Conservation (phyloP, 2,888 invertebrate genomes). For the Drosophila putrida region DNA sequence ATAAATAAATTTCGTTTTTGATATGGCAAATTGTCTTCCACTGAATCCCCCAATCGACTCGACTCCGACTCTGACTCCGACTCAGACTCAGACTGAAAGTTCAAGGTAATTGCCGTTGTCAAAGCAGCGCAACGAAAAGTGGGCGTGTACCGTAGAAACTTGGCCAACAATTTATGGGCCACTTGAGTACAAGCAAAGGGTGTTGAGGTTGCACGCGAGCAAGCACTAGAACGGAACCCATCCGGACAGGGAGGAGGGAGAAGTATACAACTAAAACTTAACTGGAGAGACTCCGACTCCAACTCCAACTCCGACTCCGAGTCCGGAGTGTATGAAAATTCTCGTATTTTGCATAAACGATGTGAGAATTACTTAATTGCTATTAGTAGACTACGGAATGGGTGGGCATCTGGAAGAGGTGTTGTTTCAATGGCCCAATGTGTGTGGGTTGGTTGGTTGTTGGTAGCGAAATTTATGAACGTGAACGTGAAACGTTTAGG, state of each 20-base stretch:
- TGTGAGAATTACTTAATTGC: conserved; percentile 82
- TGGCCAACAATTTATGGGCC: conserved; percentile 81
- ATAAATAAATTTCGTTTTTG: conserved; percentile 70
- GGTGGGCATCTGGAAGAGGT: conserved; percentile 33
- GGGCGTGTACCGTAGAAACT: conserved; percentile 73
- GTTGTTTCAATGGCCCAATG: conserved; percentile 42
- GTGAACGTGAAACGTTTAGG: conserved; percentile 51
- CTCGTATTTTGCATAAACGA: conserved; percentile 78
- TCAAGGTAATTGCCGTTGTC: conserved; percentile 81
- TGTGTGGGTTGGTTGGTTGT: conserved; percentile 34
- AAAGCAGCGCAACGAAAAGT: conserved; percentile 76
- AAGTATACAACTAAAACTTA: neutral
- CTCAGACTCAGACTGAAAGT: conserved; percentile 61
- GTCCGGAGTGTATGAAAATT: conserved; percentile 40
- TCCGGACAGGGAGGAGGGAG: conserved; percentile 16
- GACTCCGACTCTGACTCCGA: conserved; percentile 3
- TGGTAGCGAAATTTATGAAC: conserved; percentile 63
- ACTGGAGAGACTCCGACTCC: conserved; percentile 4
- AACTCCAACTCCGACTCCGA: too few species aligned
- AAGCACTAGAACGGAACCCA: conserved; percentile 52
- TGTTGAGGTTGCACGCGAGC: conserved; percentile 81
- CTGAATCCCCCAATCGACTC: conserved; percentile 24
- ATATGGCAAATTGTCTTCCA: conserved; percentile 53
- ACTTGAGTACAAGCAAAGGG: conserved; percentile 81
- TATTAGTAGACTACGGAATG: conserved; percentile 50